These are phyloP conservation scores for Gavia stellata DNA, from an alignment of 2,113 vertebrate species.

Conservation along the genomic window DNA sequence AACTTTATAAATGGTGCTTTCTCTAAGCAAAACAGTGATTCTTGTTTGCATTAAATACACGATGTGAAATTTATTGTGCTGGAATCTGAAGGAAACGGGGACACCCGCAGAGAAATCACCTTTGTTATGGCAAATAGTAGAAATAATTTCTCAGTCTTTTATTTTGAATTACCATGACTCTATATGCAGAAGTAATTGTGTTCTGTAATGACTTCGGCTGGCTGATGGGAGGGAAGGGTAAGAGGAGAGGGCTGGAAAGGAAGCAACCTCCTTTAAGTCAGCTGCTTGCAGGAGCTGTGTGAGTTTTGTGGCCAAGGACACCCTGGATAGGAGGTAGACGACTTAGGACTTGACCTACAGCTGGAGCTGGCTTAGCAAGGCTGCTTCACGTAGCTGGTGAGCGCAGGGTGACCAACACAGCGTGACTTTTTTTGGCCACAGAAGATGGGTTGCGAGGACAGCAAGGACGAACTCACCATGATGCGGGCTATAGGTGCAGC, in stretches of 20 bases:
- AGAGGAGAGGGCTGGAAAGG: neutral
- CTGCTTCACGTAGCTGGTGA: fast-evolving
- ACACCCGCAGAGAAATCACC: slow-evolving; percentile 2
- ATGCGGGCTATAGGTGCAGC: fast-evolving
- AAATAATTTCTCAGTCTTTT: slow-evolving; percentile 13
- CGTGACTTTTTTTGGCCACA: fast-evolving
- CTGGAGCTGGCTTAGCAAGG: neutral
- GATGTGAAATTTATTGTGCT: slow-evolving; percentile 40
- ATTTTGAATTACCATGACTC: slow-evolving; percentile 8
- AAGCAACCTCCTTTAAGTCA: neutral
- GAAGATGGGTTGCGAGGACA: fast-evolving
- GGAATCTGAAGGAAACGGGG: neutral
- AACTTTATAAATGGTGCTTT: neutral
- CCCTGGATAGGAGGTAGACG: fast-evolving
- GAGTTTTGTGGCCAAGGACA: neutral
- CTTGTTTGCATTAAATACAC: neutral
- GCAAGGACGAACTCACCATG: fast-evolving
- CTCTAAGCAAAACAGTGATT: neutral
- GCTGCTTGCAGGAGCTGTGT: fast-evolving
- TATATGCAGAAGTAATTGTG: slow-evolving; percentile 38
- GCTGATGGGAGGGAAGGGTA: neutral
- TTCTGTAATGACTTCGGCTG: neutral
- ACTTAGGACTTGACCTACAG: no score
- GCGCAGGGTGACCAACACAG: fast-evolving
- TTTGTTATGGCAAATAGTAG: slow-evolving; percentile 2